These are phyloP conservation scores for Papio anubis DNA, from an alignment of 2,113 vertebrate genomes.

Conservation along the genomic window DNA sequence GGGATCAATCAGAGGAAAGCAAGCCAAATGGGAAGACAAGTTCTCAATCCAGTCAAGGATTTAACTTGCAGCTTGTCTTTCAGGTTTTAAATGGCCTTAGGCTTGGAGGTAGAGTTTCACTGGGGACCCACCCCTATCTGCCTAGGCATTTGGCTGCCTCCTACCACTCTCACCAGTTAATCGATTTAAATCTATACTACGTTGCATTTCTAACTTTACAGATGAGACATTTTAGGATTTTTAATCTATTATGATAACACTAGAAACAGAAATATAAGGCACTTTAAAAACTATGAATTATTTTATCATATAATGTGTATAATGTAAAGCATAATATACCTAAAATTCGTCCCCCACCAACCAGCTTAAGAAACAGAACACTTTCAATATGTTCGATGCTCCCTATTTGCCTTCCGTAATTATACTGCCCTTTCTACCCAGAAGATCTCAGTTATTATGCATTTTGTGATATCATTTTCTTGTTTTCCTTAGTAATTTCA, in stretches of 20 bases:
- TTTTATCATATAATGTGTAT: neutral
- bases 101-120: no score
- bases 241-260: neutral
- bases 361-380: neutral
- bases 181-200: neutral
- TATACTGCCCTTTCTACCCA: neutral
- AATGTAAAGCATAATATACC: neutral
- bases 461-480: neutral
- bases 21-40: no score
- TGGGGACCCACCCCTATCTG: no score
- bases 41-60: no score
- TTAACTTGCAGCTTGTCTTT: no score
- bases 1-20: no score
- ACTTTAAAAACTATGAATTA: neutral
- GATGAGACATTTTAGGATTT: neutral
- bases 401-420: neutral
- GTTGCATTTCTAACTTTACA: neutral
- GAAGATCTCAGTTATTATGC: neutral
- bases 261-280: neutral
- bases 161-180: no score
- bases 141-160: no score
- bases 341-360: neutral
- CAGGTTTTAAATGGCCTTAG: no score
- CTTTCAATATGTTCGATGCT: neutral
- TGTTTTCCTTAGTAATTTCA: neutral